Evolutionary conservation across 1,140 invertebrate genomes (phyloP).

Genomic region (Sinella curviseta): DNA sequence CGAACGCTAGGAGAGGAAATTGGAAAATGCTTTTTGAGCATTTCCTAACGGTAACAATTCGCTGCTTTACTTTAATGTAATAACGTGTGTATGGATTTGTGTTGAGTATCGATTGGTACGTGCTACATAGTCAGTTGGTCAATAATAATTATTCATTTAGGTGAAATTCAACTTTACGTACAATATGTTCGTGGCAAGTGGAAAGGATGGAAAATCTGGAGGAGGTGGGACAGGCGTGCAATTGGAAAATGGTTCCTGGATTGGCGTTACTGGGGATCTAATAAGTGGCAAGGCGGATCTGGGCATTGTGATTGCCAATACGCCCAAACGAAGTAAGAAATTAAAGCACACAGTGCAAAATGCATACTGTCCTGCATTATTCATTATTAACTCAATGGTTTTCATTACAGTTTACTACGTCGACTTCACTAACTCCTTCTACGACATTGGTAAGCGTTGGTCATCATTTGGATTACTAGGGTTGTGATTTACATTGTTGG

Average conservation of each 20-base stretch:
- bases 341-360: neutral
- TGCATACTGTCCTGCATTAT: neutral
- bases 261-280: neutral
- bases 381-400: neutral
- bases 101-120: neutral
- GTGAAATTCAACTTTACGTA: conserved; percentile 10
- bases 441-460: neutral
- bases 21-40: neutral
- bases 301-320: neutral
- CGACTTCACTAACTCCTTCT: neutral
- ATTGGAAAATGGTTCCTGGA: neutral
- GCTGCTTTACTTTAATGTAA: no score
- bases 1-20: conserved; percentile 6
- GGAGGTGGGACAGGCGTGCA: neutral
- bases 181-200: neutral
- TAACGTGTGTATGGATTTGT: neutral
- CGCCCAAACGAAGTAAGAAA: neutral
- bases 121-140: neutral
- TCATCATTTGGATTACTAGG: no score
- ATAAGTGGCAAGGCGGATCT: neutral
- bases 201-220: neutral
- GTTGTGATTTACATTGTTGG: no score
- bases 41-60: neutral
- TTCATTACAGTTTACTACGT: neutral
- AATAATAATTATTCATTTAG: neutral